phyloP scores from a whole-genome alignment of 2,113 vertebrate species.

The Tinamus guttatus region DNA sequence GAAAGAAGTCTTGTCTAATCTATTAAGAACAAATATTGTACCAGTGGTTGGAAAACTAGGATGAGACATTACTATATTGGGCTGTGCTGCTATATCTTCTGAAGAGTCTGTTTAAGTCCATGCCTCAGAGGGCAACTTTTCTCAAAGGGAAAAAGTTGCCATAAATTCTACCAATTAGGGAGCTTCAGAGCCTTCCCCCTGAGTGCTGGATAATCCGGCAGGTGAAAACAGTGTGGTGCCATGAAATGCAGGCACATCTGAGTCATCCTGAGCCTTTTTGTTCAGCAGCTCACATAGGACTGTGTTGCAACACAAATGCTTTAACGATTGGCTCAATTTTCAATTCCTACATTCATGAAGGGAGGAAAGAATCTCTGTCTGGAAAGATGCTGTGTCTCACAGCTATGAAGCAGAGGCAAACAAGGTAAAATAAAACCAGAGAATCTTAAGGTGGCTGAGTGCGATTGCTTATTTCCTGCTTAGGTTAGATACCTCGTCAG shows the following conservation, averaged over 20 bases:
- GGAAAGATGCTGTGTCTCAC: not conserved
- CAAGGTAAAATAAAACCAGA: not conserved
- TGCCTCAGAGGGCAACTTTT: slow-evolving; percentile 3
- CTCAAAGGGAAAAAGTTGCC: not conserved
- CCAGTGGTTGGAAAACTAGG: not conserved
- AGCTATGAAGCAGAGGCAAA: not conserved
- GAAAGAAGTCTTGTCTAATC: not conserved
- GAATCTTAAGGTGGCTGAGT: not conserved
- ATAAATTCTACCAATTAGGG: slow-evolving; percentile 50
- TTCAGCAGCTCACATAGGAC: not conserved
- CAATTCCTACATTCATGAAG: not conserved
- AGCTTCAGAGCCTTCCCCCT: not conserved
- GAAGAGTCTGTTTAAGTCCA: not conserved
- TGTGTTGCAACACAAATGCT: not conserved
- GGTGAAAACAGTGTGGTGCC: slow-evolving; percentile 31
- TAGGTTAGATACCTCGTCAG: not conserved
- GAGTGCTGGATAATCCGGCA: slow-evolving; percentile 41
- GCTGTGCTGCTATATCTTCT: not conserved
- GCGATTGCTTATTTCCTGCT: not conserved
- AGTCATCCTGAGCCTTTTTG: not conserved
- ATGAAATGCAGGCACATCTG: not conserved
- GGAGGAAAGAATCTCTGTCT: not conserved
- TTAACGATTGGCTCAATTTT: slow-evolving; percentile 19
- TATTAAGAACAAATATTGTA: not conserved
- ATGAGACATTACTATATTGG: not conserved